phyloP scores from a whole-genome alignment of 2,888 invertebrate genomes.

The Volucella bombylans region DNA sequence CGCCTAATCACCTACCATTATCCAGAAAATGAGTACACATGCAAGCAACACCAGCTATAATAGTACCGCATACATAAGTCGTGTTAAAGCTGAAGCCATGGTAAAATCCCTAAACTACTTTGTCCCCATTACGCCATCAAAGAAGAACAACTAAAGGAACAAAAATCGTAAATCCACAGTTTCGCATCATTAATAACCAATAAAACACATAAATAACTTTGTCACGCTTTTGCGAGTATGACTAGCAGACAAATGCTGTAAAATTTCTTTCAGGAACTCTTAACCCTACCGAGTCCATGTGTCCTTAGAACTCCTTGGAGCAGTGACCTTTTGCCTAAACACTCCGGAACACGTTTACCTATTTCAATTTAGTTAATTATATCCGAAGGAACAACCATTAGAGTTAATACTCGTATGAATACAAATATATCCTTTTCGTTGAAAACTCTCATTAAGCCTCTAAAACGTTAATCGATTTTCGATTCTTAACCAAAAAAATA shows the following conservation, averaged over 20 bases:
- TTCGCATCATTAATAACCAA: constrained; percentile 21
- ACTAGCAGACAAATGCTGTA: neutral
- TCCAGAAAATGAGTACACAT: constrained; percentile 20
- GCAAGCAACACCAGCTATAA: constrained; percentile 12
- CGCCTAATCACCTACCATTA: constrained; percentile 59
- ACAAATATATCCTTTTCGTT: constrained; percentile 13
- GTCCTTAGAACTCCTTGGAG: constrained; percentile 26
- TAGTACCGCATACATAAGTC: constrained; percentile 21
- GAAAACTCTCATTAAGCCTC: constrained; percentile 31
- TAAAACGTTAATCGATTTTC: constrained; percentile 56
- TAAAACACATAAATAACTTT: constrained; percentile 22
- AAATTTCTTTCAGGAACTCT: neutral
- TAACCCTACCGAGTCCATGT: constrained; percentile 5
- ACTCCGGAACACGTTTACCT: too few species aligned
- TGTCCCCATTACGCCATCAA: constrained; percentile 21
- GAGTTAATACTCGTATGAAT: constrained; percentile 2
- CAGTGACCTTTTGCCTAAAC: too few species aligned
- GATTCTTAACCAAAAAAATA: constrained; percentile 14
- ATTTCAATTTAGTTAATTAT: neutral
- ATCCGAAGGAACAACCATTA: constrained; percentile 51
- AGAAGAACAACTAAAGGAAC: neutral
- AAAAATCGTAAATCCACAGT: neutral
- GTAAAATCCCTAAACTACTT: neutral
- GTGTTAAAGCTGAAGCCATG: neutral
- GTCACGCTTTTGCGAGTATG: neutral